Base-by-base conservation (phyloP, 2,113 vertebrate genomes). In the Onychostruthus taczanowskii region DNA sequence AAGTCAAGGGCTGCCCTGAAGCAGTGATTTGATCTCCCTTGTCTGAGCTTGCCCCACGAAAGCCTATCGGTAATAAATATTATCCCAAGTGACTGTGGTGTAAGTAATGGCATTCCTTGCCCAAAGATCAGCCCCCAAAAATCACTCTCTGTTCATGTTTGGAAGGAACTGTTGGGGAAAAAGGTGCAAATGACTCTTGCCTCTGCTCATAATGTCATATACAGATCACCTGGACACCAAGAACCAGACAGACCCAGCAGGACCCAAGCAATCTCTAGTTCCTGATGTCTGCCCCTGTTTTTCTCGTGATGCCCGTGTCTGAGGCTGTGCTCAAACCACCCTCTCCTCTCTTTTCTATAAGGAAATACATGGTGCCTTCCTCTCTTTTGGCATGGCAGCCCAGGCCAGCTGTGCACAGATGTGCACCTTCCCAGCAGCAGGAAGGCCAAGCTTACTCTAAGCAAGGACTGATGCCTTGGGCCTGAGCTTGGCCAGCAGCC, bases 91-190 rank as follows among this genome's bases (percentile, higher is more conserved):
- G 93, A 90, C 86, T 94, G 68, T 78, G 73, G 26, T 64, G 15
- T 95, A 96, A 95, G 82, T 92, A 86, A 95, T 93, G 73, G 73
- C 84, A 92, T 97, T 96, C 92, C 72, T 96, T 88, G 63, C 56
- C 58, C 83, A 72, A 92, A 90, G 79, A 93, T 93, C 82, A 84
- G 9, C 44, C 28, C 9, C 0, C 4, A 30, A 50, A 92, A 73
- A 83, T 52, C 41, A 49, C 19, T 55, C 24, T 81, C 24, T 68
- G 4, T 73, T 94, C 58, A 37, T 10, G 11, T 9, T 67, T 61
- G 52, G 75, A 62, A 88, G 76, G 64, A 77, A 27, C 37, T 41
- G 8, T 5, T 53, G 28, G 33, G 30, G 61, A 64, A 44, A 69
- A 75, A 68, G n/a, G 16, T 68, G 47, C 31, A 52, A 75, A 64